Evolutionary conservation across 92 coral and sea anemone species (phyloP), one percentile per base, ranked within the genome.

Genomic region (Paramuricea clavata): DNA sequence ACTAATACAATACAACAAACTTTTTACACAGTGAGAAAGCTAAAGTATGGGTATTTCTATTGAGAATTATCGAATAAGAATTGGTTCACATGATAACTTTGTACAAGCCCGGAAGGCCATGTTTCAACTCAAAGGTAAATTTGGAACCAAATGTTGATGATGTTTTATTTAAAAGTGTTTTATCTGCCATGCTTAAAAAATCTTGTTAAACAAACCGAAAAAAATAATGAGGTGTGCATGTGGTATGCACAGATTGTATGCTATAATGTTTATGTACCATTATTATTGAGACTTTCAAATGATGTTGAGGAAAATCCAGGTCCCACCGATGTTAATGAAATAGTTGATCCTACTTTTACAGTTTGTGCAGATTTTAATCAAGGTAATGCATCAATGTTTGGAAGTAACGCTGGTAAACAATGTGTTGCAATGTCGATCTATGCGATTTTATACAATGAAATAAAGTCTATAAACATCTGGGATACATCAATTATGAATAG

Each of bases 231-330:
- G 69, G 74, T 67, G 11, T 23, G 34, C 33, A 23, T 67, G 33
- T 67, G 74, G 74, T 32, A 23, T 67, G 39, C 12, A 67, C 74
- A 67, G 74, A 50, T 79, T 67, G 49, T 57, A 8, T 79, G 49
- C n/a, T 79, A 79, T 57, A 43, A 79, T 79, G 57, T 67, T 54
- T 31, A 54, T 79, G 73, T 67, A 36, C 69, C 84, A 33, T 59
- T 79, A 34, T 57, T 79, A 17, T 57, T 79, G 34, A 57, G 69
- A 57, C 84, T 79, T 26, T 79, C 84, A 17, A 79, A 79, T 33
- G 71, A 79, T 59, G 84, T 79, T 22, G 83, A 78, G 23, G 83
- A 59, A 54, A 78, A 78, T 54, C 83, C 83, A 27, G 83, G 69
- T 44, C 83, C 83, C 43, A 78, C 16, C 30, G 28, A 49, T 76